These are phyloP conservation scores for Ceratina japonica DNA, from an alignment of 1,140 invertebrate genomes.

Conservation along the genomic window DNA sequence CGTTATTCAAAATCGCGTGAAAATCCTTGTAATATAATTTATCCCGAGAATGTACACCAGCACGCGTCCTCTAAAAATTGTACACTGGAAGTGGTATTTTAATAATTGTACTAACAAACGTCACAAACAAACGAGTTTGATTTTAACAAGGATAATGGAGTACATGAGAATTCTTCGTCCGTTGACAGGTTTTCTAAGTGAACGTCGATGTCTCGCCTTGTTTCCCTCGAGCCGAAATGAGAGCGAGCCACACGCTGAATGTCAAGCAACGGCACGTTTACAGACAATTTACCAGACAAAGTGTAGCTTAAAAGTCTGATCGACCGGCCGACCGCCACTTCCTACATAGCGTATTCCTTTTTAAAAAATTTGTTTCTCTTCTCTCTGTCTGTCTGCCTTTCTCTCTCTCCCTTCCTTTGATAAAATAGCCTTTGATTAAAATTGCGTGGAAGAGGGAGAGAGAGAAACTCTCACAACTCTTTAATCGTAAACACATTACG, in stretches of 20 bases:
- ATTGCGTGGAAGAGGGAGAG: slow-evolving; percentile 11
- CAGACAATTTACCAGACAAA: slow-evolving; percentile 33
- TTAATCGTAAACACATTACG: neutral
- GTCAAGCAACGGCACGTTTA: slow-evolving; percentile 67
- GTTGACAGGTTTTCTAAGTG: slow-evolving; percentile 80
- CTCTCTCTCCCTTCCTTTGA: neutral
- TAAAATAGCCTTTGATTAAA: slow-evolving; percentile 9
- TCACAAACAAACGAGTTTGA: slow-evolving; percentile 12
- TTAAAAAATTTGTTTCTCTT: slow-evolving; percentile 8
- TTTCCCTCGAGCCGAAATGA: slow-evolving; percentile 70
- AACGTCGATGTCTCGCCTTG: slow-evolving; percentile 74
- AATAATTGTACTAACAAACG: slow-evolving; percentile 55
- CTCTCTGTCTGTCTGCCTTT: neutral
- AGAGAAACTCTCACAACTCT: neutral
- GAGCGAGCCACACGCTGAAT: slow-evolving; percentile 71
- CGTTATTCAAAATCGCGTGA: no score
- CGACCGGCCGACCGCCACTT: slow-evolving; percentile 68
- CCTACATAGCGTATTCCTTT: slow-evolving; percentile 47
- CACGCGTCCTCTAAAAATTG: slow-evolving; percentile 1
- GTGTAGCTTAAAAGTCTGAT: slow-evolving; percentile 45
- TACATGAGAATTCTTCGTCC: slow-evolving; percentile 74
- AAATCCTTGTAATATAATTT: neutral
- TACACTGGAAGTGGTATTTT: slow-evolving; percentile 31
- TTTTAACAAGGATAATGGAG: slow-evolving; percentile 46
- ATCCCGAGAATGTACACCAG: neutral